phyloP scores from a whole-genome alignment of 2,888 invertebrate species.

The Dendrolimus houi region DNA sequence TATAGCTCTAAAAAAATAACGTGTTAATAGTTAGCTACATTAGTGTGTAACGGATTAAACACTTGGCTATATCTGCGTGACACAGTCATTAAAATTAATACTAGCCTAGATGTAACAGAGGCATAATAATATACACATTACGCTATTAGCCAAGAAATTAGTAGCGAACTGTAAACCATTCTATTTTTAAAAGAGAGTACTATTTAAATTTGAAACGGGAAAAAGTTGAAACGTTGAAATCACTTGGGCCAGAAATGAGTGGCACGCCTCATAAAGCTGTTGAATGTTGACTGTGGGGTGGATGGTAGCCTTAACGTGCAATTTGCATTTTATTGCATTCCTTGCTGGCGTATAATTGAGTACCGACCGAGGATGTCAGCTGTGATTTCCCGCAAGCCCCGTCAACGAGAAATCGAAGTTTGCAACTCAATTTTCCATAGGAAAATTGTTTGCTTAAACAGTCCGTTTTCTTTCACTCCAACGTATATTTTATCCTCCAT shows the following conservation, averaged over 20 bases:
- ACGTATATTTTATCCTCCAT: no score
- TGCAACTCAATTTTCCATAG: neutral
- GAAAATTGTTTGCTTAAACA: neutral
- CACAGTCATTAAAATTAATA: no score
- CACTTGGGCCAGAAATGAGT: neutral
- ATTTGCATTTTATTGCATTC: constrained; percentile 31
- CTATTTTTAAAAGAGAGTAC: neutral
- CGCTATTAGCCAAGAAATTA: neutral
- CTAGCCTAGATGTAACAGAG: no score
- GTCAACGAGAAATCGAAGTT: neutral
- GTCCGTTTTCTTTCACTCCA: no score
- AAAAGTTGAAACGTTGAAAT: neutral
- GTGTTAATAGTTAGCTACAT: no score
- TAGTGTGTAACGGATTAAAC: no score
- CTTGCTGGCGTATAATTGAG: constrained; percentile 20
- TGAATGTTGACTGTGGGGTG: neutral
- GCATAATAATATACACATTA: no score
- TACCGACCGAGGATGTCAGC: constrained; percentile 9
- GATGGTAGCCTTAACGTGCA: constrained; percentile 10
- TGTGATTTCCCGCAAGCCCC: neutral
- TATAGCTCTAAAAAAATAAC: no score
- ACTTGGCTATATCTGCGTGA: no score
- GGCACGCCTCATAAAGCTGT: neutral
- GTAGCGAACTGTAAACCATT: neutral
- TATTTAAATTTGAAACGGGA: neutral